phyloP scores from a whole-genome alignment of 2,797 vertebrate genomes.

The Echiichthys vipera region DNA sequence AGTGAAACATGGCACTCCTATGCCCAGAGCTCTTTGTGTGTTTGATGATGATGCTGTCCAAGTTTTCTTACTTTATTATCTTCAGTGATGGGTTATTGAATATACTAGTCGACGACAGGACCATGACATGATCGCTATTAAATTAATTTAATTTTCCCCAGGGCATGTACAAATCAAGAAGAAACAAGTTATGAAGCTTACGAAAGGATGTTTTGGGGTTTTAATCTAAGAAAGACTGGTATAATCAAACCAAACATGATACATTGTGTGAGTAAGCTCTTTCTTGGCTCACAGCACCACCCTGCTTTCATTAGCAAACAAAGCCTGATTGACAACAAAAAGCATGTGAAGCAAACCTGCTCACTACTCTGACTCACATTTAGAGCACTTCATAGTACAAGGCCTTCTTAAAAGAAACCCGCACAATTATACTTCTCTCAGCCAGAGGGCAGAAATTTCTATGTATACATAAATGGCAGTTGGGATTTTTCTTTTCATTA shows the following conservation, averaged over 20 bases:
- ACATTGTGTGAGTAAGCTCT: conserved; percentile 58
- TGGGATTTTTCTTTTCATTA: conserved; percentile 82
- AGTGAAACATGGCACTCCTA: conserved; percentile 76
- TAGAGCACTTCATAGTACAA: conserved; percentile 39
- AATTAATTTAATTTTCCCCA: conserved; percentile 41
- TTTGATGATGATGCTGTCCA: conserved; percentile 54
- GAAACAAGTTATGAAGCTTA: conserved; percentile 42
- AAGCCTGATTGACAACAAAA: conserved; percentile 75
- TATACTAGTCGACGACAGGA: conserved; percentile 13
- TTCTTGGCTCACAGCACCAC: conserved; percentile 66
- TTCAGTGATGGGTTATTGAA: conserved; percentile 38
- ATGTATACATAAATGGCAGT: conserved; percentile 78
- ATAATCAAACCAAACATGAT: conserved; percentile 69
- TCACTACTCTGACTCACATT: conserved; percentile 63
- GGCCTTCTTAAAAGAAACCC: conserved; percentile 53
- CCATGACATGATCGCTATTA: conserved; percentile 40
- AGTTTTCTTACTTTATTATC: conserved; percentile 44
- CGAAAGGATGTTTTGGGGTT: conserved; percentile 34
- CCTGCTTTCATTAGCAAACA: conserved; percentile 77
- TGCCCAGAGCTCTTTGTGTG: conserved; percentile 67
- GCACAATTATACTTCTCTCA: conserved; percentile 67
- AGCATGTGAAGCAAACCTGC: conserved; percentile 59
- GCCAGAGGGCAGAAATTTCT: conserved; percentile 77
- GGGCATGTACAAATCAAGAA: conserved; percentile 52
- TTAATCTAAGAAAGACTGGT: conserved; percentile 48